A percentile compares a stretch with the other conserved stretches of the same genome.
These are phyloP conservation scores for Nematopogon swammerdamellus DNA, from an alignment of 2,888 invertebrate genomes.

Conservation along the genomic window DNA sequence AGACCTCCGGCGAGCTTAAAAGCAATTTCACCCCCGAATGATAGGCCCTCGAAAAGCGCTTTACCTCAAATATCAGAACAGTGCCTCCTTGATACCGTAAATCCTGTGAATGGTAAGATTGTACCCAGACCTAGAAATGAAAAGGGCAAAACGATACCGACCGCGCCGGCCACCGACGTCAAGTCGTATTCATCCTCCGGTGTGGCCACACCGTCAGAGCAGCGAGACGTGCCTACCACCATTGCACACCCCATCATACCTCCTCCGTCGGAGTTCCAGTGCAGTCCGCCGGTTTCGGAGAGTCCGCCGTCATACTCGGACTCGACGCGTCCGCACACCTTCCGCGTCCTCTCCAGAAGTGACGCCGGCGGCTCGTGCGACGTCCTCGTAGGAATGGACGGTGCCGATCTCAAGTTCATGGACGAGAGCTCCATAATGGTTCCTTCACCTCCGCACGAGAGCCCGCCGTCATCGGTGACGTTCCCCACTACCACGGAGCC, in stretches of 20 bases:
- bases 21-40: constrained; percentile 16
- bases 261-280: constrained; percentile 70
- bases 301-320: constrained; percentile 58
- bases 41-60: constrained; percentile 33
- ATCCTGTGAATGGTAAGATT: constrained; percentile 26
- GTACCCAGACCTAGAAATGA: constrained; percentile 28
- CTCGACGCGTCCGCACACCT: constrained; percentile 52
- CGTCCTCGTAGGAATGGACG: constrained; percentile 74
- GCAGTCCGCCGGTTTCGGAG: constrained; percentile 64
- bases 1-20: constrained; percentile 35
- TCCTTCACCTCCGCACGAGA: constrained; percentile 75
- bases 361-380: constrained; percentile 66
- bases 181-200: constrained; percentile 41
- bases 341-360: constrained; percentile 49
- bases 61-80: constrained; percentile 64
- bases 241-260: constrained; percentile 69
- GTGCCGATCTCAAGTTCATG: constrained; percentile 86
- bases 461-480: constrained; percentile 66
- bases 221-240: constrained; percentile 42
- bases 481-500: constrained; percentile 60
- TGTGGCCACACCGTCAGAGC: constrained; percentile 40
- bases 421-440: constrained; percentile 86
- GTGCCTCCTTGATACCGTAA: constrained; percentile 61
- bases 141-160: constrained; percentile 24
- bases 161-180: constrained; percentile 28